These are phyloP conservation scores for Zaprionus taronus DNA, from an alignment of 1,140 invertebrate species.

Conservation along the genomic window DNA sequence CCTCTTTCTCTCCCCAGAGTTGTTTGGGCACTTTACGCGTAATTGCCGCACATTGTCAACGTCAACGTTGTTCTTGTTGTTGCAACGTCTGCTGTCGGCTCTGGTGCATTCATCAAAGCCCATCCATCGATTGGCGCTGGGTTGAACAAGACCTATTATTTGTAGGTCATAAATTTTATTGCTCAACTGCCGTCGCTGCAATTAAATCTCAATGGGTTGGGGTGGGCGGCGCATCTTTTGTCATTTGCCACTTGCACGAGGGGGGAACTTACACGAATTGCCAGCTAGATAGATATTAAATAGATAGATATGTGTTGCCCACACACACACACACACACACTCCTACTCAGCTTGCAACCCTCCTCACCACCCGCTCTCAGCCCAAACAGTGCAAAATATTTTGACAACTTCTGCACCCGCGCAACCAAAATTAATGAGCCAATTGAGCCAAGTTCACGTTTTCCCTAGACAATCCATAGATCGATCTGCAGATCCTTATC, in stretches of 20 bases:
- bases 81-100: constrained; percentile 33
- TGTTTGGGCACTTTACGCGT: constrained; percentile 67
- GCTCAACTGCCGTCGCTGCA: constrained; percentile 82
- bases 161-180: constrained; percentile 84
- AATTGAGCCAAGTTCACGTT: constrained; percentile 32
- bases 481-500: constrained; percentile 46
- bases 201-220: constrained; percentile 80
- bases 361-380: neutral
- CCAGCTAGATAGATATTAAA: neutral
- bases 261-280: constrained; percentile 31
- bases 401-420: constrained; percentile 55
- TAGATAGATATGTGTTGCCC: neutral
- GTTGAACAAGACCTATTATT: constrained; percentile 77
- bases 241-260: constrained; percentile 59
- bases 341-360: neutral
- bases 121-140: constrained; percentile 55
- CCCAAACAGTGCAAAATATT: constrained; percentile 55
- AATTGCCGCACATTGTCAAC: constrained; percentile 68
- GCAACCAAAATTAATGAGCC: constrained; percentile 53
- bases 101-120: constrained; percentile 69
- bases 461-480: constrained; percentile 16
- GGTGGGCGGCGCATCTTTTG: constrained; percentile 49
- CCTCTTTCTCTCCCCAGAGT: constrained; percentile 9
- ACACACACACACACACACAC: neutral
- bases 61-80: constrained; percentile 38